Percentiles rank a stretch among this genome's conserved stretches.
Conservation (phyloP, 2,113 vertebrate species). For the Heptranchias perlo region DNA sequence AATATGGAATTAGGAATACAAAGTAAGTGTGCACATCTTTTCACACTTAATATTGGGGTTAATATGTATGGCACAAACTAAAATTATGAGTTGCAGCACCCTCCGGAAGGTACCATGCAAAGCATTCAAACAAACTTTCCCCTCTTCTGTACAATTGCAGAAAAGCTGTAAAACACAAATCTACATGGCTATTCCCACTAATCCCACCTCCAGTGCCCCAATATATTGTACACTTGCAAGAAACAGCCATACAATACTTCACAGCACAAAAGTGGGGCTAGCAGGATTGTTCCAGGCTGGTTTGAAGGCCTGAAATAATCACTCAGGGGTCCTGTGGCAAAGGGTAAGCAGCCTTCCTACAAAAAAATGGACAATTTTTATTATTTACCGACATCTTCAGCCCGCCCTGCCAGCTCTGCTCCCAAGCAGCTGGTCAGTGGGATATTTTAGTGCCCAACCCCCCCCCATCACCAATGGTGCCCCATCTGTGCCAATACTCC, state of each 20-base stretch:
- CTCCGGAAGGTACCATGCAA: neutral
- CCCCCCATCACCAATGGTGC: neutral
- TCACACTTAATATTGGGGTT: neutral
- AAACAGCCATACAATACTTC: neutral
- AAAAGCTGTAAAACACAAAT: neutral
- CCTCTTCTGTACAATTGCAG: neutral
- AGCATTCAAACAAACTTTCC: neutral
- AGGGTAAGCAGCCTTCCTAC: neutral
- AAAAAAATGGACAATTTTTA: neutral
- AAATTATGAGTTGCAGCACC: neutral
- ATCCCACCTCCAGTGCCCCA: neutral
- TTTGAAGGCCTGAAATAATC: neutral
- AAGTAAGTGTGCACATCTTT: neutral
- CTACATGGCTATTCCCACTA: neutral
- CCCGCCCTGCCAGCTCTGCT: neutral
- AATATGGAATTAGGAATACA: neutral
- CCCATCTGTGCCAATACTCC: neutral
- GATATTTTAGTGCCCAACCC: neutral
- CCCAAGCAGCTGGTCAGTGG: neutral
- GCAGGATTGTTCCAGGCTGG: neutral
- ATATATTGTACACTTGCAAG: neutral
- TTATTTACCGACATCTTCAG: neutral
- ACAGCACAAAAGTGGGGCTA: neutral
- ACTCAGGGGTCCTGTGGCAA: neutral
- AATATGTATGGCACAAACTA: neutral